Conservation (phyloP, 2,888 invertebrate species). For the Epinotia demarniana region DNA sequence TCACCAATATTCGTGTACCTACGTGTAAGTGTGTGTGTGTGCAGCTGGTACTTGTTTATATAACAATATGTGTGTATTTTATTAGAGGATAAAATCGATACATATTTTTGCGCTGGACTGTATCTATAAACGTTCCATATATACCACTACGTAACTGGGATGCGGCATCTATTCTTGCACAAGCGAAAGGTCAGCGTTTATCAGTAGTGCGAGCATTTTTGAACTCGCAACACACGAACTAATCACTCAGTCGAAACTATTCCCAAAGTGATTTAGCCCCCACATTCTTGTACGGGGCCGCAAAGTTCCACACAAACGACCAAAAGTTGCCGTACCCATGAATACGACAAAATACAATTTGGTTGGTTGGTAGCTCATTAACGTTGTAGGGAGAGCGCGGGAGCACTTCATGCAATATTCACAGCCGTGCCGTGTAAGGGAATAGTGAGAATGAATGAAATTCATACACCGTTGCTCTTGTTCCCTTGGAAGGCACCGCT, state of each 20-base stretch:
- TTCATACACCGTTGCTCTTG: neutral
- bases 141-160: slow-evolving; percentile 1
- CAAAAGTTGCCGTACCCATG: slow-evolving; percentile 54
- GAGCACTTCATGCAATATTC: slow-evolving; percentile 61
- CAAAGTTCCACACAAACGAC: slow-evolving; percentile 45
- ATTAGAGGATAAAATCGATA: too few relatives aligned
- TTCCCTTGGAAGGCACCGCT: slow-evolving; percentile 51
- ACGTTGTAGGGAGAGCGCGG: slow-evolving; percentile 46
- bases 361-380: slow-evolving; percentile 61
- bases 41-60: too few relatives aligned
- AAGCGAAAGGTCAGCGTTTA: slow-evolving; percentile 10
- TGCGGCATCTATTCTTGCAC: slow-evolving; percentile 8
- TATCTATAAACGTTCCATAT: neutral
- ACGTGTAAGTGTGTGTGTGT: too few relatives aligned
- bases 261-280: slow-evolving; percentile 55
- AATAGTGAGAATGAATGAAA: slow-evolving; percentile 7
- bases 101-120: too few relatives aligned
- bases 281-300: slow-evolving; percentile 35
- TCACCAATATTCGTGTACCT: neutral
- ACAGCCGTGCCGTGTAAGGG: slow-evolving; percentile 48
- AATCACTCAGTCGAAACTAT: slow-evolving; percentile 58
- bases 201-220: slow-evolving; percentile 12
- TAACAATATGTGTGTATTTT: too few relatives aligned
- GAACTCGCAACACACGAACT: slow-evolving; percentile 47
- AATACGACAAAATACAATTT: slow-evolving; percentile 61